Evolutionary conservation across 2,113 vertebrate species (phyloP).

Genomic region (Sinocyclocheilus rhinocerous): DNA sequence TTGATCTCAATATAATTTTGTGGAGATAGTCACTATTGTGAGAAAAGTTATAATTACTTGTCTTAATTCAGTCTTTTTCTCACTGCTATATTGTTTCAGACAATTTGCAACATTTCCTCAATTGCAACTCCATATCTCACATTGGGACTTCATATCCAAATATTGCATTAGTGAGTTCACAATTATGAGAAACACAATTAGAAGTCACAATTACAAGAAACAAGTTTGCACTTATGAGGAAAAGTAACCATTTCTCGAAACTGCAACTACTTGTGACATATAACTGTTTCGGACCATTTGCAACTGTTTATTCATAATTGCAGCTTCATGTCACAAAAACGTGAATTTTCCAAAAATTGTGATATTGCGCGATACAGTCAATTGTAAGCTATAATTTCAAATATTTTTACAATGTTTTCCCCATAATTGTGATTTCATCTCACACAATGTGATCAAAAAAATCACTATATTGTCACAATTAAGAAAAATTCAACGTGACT

Average conservation of each 20-base stretch:
- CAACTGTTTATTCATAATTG: background rate
- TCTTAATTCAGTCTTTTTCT: no score
- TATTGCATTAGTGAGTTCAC: background rate
- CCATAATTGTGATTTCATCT: background rate
- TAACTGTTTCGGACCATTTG: background rate
- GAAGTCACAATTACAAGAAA: no score
- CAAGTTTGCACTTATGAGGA: background rate
- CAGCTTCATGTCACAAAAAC: background rate
- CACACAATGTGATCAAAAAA: no score
- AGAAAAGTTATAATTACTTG: no score
- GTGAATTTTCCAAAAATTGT: background rate
- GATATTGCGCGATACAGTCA: background rate
- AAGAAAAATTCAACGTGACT: background rate
- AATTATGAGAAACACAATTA: no score
- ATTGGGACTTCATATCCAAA: background rate
- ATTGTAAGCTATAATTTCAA: background rate
- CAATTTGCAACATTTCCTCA: background rate
- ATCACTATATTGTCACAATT: no score
- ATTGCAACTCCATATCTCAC: background rate
- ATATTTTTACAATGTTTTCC: background rate
- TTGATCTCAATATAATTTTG: no score
- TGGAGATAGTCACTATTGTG: no score
- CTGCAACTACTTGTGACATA: background rate
- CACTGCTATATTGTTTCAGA: background rate
- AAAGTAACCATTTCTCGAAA: background rate